Percentiles rank a stretch among this genome's conserved stretches.
Evolutionary conservation across 53 echinoderm and acorn worm genomes (phyloP).

Genomic region (Echinometra lucunter): DNA sequence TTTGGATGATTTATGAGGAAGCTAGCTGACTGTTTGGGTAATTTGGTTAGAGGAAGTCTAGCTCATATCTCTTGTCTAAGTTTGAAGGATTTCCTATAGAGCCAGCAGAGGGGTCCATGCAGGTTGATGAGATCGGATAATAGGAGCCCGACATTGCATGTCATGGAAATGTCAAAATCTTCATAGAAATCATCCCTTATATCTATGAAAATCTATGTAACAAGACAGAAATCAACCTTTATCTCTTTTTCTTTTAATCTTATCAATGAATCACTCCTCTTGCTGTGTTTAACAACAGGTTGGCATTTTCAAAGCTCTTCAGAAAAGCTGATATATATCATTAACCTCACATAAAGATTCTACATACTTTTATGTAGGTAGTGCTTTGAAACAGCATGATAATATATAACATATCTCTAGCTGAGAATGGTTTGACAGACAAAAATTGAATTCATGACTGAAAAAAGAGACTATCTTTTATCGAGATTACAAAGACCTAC

Average conservation of each 20-base stretch:
- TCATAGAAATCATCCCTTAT: not conserved
- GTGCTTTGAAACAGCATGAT: too few relatives aligned
- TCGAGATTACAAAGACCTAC: too few relatives aligned
- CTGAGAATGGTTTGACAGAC: not conserved
- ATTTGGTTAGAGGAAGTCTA: slow-evolving; percentile 6
- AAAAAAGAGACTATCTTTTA: not conserved
- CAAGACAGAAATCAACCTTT: not conserved
- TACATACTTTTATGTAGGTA: not conserved
- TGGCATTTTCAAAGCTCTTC: not conserved
- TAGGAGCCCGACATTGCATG: not conserved
- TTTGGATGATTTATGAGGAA: slow-evolving; percentile 35
- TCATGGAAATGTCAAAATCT: not conserved
- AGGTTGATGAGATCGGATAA: not conserved
- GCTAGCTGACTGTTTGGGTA: slow-evolving; percentile 35
- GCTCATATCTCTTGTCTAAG: not conserved
- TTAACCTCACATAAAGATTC: not conserved
- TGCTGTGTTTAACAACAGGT: not conserved
- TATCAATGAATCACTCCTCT: not conserved
- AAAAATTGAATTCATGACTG: not conserved
- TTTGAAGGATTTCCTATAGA: slow-evolving; percentile 19
- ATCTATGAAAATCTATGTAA: too few relatives aligned
- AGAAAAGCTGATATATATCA: not conserved
- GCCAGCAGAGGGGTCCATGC: not conserved
- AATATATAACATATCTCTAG: not conserved
- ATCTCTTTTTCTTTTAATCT: not conserved